A percentile compares a stretch with the other conserved stretches of the same genome.
Evolutionary conservation across 1,140 invertebrate species (phyloP).

Genomic region (Heliothis subflexa): DNA sequence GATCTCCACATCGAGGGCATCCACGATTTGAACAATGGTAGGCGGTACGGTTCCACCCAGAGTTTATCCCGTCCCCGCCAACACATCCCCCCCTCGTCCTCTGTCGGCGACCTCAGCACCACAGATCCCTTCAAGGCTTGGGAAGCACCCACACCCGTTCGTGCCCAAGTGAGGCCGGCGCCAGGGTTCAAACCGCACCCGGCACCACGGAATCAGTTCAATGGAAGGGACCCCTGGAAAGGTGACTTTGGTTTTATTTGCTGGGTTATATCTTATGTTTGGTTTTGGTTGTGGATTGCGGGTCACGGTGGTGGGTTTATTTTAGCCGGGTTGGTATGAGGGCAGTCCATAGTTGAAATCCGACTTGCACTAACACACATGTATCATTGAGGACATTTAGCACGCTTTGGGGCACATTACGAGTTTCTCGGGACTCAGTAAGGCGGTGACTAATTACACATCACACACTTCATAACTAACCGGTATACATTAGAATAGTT

Average conservation of each 20-base stretch:
- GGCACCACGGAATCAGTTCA: conserved; percentile 64
- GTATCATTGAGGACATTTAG: conserved; percentile 39
- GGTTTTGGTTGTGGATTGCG: conserved; percentile 68
- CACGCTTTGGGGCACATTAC: conserved; percentile 49
- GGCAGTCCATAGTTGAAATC: conserved; percentile 48
- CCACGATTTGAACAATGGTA: conserved; percentile 84
- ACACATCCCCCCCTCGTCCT: conserved; percentile 73
- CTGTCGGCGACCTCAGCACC: conserved; percentile 73
- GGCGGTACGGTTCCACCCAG: conserved; percentile 83
- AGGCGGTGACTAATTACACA: conserved; percentile 33
- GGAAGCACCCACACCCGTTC: conserved; percentile 59
- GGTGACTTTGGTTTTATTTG: conserved; percentile 83
- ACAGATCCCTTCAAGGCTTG: conserved; percentile 70
- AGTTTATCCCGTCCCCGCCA: conserved; percentile 71
- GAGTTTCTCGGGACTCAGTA: conserved; percentile 27
- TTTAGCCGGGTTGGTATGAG: conserved; percentile 6
- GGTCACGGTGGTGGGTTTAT: conserved; percentile 13
- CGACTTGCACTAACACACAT: conserved; percentile 15
- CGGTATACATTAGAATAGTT: not conserved
- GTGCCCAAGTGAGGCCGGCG: conserved; percentile 47
- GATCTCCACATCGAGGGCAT: conserved; percentile 94
- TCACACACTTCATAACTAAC: conserved; percentile 26
- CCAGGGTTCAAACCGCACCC: conserved; percentile 71
- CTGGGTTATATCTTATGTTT: conserved; percentile 58
- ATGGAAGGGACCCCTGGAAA: conserved; percentile 84